These are phyloP conservation scores for Pachliopta kotzebuea DNA, from an alignment of 2,888 invertebrate genomes.

Conservation along the genomic window DNA sequence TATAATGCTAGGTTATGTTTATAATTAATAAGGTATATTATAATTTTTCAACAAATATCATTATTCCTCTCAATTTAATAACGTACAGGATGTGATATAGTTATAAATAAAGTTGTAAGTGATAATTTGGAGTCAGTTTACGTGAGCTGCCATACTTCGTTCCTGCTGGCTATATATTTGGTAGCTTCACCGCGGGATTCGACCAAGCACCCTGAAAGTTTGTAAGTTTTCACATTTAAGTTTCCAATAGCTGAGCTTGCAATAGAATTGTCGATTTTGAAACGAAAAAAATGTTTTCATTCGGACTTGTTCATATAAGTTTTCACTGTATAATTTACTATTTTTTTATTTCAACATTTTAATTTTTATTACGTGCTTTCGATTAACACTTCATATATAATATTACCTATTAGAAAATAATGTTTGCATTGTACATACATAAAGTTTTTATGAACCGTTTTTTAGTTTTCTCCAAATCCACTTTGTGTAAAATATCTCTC, in stretches of 20 bases:
- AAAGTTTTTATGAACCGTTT: neutral
- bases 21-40: too few species aligned
- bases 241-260: constrained; percentile 10
- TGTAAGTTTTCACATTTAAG: constrained; percentile 22
- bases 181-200: neutral
- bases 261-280: neutral
- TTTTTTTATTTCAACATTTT: too few species aligned
- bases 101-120: constrained; percentile 19
- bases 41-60: neutral
- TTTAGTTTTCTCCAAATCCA: neutral
- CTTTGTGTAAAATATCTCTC: neutral
- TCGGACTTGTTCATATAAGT: too few species aligned
- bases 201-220: constrained; percentile 9
- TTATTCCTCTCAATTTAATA: neutral
- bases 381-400: too few species aligned
- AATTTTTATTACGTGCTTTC: too few species aligned
- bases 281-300: neutral
- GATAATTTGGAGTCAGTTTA: constrained; percentile 14
- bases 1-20: too few species aligned
- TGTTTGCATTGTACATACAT: too few species aligned
- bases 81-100: constrained; percentile 1
- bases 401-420: too few species aligned
- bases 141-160: constrained; percentile 13
- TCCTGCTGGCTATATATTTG: constrained; percentile 7
- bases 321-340: too few species aligned